Evolutionary conservation across 2,797 vertebrate species (phyloP).

Genomic region (Syndactyla subalaris): DNA sequence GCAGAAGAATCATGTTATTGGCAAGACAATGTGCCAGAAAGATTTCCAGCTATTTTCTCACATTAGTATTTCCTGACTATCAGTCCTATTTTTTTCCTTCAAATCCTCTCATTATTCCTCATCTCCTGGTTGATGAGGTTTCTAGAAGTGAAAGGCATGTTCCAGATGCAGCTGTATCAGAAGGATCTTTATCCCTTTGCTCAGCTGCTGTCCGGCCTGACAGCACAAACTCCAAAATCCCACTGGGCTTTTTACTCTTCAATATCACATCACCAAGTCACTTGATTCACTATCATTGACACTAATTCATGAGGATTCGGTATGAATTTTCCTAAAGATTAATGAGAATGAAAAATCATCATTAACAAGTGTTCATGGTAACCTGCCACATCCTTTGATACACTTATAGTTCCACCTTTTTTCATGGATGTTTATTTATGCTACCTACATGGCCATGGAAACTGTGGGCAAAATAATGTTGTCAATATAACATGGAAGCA

Average conservation of each 20-base stretch:
- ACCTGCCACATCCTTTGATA: not conserved
- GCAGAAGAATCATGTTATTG: not conserved
- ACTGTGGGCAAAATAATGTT: not conserved
- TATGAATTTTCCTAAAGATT: not conserved
- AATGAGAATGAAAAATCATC: conserved; percentile 2
- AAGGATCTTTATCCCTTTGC: not conserved
- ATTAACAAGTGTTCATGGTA: conserved; percentile 1
- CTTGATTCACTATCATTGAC: not conserved
- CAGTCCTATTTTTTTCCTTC: not conserved
- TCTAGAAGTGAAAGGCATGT: not conserved
- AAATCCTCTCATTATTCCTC: not conserved
- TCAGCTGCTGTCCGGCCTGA: not conserved
- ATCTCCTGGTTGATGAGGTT: not conserved
- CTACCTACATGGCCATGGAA: not conserved
- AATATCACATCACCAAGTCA: not conserved
- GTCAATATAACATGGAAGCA: not conserved
- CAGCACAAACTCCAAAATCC: not conserved
- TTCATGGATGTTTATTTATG: not conserved
- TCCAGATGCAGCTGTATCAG: not conserved
- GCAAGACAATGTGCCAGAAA: not conserved
- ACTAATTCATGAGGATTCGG: not conserved
- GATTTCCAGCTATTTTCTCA: not conserved
- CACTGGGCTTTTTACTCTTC: not conserved
- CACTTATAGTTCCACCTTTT: not conserved
- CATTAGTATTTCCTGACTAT: not conserved